These are phyloP conservation scores for Drosophila diplacantha DNA, from an alignment of 2,888 invertebrate genomes.

Conservation along the genomic window DNA sequence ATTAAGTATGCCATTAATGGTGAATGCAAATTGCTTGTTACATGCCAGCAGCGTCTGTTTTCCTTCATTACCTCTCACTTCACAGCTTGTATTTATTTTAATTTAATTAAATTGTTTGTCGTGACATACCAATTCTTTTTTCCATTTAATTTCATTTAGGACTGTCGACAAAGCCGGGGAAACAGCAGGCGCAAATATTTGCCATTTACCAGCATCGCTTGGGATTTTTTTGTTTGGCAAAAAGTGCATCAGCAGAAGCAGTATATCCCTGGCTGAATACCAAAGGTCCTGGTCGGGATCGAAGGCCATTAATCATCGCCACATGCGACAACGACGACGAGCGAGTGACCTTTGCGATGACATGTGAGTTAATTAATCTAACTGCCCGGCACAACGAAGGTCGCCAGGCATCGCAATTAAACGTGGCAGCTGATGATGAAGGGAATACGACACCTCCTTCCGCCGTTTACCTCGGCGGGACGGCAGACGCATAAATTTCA, in stretches of 20 bases:
- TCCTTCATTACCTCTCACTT: constrained; percentile 17
- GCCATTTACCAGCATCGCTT: constrained; percentile 25
- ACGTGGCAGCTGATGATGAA: constrained; percentile 32
- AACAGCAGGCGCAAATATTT: constrained; percentile 35
- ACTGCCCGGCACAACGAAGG: constrained; percentile 57
- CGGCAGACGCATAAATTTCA: constrained; percentile 66
- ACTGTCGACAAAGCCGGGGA: constrained; percentile 14
- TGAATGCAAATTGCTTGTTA: constrained; percentile 54
- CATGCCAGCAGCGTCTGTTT: constrained; percentile 14
- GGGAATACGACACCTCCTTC: constrained; percentile 9
- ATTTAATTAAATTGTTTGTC: constrained; percentile 61
- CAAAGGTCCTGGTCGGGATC: constrained; percentile 27
- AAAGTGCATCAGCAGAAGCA: constrained; percentile 17
- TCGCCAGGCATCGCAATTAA: constrained; percentile 53
- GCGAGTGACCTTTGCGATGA: constrained; percentile 47
- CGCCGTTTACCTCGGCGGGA: constrained; percentile 30
- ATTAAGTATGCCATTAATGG: constrained; percentile 59
- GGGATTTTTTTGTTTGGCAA: constrained; percentile 7
- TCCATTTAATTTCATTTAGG: constrained; percentile 44
- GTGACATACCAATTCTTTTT: constrained; percentile 29
- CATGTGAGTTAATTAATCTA: constrained; percentile 69
- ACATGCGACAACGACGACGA: constrained; percentile 19
- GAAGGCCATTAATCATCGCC: constrained; percentile 60
- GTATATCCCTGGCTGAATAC: constrained; percentile 2
- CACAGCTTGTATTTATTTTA: constrained; percentile 36